Base-by-base conservation (phyloP, 2,797 vertebrate species). In the Tinamus major region DNA sequence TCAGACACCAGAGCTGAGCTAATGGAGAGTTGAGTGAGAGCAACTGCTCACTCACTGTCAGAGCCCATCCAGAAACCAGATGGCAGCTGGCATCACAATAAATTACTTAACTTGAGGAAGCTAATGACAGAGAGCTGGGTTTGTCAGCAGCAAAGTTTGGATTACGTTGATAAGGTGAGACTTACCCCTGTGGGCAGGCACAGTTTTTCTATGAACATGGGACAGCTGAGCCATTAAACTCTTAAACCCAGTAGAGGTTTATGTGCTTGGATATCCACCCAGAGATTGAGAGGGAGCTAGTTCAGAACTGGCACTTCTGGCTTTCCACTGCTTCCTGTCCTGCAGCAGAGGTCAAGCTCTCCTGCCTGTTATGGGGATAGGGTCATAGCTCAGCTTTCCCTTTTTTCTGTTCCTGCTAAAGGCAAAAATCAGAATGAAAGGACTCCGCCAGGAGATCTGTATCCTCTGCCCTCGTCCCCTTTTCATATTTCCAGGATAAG, bases 1-100 rank as follows among this genome's bases (percentile, higher is more conserved):
- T 53, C 77, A 7, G 69, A 4, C 4, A 8, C 4, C 53, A 4
- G 46, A 3, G 0, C 9, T 1, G 37, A 21, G 76, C 80, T 35
- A 31, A 1, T 17, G 1, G 9, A 48, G 71, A 69, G 48, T 41
- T 55, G 3, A 1, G 63, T 19, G 23, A 35, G n/a, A 79, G 27
- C 20, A 53, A 31, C 12, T 13, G 21, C 67, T 87, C 55, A 1
- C 16, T 49, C 5, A 21, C 21, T 18, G 7, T 19, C 51, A 39
- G 61, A 91, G 65, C 48, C 76, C 85, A 6, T 44, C 44, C 1
- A 4, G 48, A 51, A 68, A 21, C 55, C 62, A 1, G 59, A 5
- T 39, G 27, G 1, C 26, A 6, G 51, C 48, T 24, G 23, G 48
- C 48, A 49, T 58, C 44, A 2, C 2, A 3, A 27, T 49, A 26